Evolutionary conservation across 1,140 invertebrate species (phyloP).

Genomic region (Micrasema minimum): DNA sequence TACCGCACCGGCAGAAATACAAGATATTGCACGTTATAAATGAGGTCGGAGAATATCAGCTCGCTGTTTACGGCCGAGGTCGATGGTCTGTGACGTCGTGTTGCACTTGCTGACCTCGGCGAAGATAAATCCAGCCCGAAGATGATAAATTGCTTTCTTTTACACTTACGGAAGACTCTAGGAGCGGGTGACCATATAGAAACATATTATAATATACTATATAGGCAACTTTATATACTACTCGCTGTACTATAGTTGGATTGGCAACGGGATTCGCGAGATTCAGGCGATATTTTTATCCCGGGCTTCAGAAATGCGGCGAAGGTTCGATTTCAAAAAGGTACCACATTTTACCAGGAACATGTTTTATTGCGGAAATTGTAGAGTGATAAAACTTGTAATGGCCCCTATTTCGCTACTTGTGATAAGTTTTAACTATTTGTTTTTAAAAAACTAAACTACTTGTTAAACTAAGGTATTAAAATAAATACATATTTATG

Average conservation of each 20-base stretch:
- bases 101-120: slow-evolving; percentile 28
- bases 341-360: neutral
- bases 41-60: slow-evolving; percentile 8
- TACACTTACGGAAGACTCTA: slow-evolving; percentile 21
- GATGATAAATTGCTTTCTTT: slow-evolving; percentile 34
- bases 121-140: slow-evolving; percentile 27
- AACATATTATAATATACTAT: no score
- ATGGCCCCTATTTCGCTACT: no score
- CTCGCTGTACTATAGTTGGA: no score
- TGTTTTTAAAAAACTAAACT: no score
- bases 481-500: no score
- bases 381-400: no score
- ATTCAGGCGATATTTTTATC: neutral
- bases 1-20: slow-evolving; percentile 4
- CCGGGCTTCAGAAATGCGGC: neutral
- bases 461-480: no score
- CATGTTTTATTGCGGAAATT: no score
- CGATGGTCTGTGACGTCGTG: slow-evolving; percentile 23
- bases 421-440: no score
- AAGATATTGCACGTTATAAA: slow-evolving; percentile 18
- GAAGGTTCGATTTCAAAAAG: neutral
- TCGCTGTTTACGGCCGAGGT: slow-evolving; percentile 20
- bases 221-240: no score
- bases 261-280: slow-evolving; percentile 12
- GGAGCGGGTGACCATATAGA: neutral